Percentiles rank a stretch among this genome's conserved stretches.
Conservation (phyloP, 2,113 vertebrate genomes). For the Capreolus pygargus region DNA sequence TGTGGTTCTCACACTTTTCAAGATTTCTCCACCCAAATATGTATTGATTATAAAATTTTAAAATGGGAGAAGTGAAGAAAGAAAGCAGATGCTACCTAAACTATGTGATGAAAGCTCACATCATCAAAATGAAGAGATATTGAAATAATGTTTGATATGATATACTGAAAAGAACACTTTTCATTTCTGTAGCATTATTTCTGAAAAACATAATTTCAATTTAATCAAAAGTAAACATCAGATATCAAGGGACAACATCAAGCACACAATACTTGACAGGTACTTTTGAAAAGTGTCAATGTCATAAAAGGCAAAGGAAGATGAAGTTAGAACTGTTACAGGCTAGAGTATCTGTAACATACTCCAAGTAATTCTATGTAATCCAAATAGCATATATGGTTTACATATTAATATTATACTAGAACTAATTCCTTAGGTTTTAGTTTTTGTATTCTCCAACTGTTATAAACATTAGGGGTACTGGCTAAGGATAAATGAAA, state of each 20-base stretch:
- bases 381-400: not conserved
- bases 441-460: not conserved
- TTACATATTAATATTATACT: not conserved
- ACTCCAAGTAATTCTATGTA: not conserved
- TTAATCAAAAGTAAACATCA: not conserved
- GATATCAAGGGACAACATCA: not conserved
- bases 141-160: not conserved
- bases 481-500: not conserved
- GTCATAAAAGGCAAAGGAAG: not conserved
- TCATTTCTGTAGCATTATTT: not conserved
- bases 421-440: not conserved
- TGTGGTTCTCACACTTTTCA: not conserved
- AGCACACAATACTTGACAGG: not conserved
- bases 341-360: not conserved
- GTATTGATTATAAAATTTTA: not conserved
- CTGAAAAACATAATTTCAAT: not conserved
- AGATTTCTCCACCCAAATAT: not conserved
- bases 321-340: not conserved
- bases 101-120: not conserved
- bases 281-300: not conserved
- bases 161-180: not conserved
- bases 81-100: not conserved
- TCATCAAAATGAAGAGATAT: not conserved
- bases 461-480: not conserved
- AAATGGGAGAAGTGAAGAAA: not conserved